Evolutionary conservation across 2,888 invertebrate genomes (phyloP).

Genomic region (Clunio marinus): DNA sequence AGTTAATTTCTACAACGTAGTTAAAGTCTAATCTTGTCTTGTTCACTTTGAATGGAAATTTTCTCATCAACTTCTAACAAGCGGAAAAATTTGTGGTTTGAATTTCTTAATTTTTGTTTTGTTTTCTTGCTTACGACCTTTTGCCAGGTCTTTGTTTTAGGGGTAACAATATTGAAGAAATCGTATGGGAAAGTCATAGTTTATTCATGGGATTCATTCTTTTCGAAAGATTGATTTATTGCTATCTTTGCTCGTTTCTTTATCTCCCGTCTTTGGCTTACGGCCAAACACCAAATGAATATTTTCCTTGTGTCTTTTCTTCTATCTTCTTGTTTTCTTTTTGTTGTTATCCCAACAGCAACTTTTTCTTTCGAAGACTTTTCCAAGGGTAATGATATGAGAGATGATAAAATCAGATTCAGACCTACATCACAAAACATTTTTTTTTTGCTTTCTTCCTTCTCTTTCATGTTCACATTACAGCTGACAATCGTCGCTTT

Average conservation of each 20-base stretch:
- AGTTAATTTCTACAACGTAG: too few relatives aligned
- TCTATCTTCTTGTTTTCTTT: too few relatives aligned
- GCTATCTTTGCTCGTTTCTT: neutral
- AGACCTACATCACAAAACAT: constrained; percentile 2
- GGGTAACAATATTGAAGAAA: neutral
- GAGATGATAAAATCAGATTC: neutral
- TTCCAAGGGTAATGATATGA: neutral
- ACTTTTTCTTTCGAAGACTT: neutral
- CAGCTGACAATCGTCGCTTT: neutral
- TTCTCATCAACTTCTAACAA: too few relatives aligned
- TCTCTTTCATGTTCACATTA: too few relatives aligned
- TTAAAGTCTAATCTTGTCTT: too few relatives aligned
- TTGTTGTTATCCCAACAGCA: too few relatives aligned
- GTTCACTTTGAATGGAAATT: too few relatives aligned
- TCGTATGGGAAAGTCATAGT: constrained; percentile 12
- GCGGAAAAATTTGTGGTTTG: neutral
- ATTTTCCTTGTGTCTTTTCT: too few relatives aligned
- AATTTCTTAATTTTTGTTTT: neutral
- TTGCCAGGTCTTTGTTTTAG: too few relatives aligned
- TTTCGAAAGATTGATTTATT: constrained; percentile 34
- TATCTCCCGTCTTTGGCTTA: neutral
- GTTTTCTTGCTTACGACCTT: too few relatives aligned
- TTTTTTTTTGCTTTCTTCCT: neutral
- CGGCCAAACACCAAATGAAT: constrained; percentile 4
- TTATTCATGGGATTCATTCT: constrained; percentile 21